A percentile compares a stretch with the other conserved stretches of the same genome.
Conservation (phyloP, 92 coral and sea anemone genomes). For the Heteractis magnifica region DNA sequence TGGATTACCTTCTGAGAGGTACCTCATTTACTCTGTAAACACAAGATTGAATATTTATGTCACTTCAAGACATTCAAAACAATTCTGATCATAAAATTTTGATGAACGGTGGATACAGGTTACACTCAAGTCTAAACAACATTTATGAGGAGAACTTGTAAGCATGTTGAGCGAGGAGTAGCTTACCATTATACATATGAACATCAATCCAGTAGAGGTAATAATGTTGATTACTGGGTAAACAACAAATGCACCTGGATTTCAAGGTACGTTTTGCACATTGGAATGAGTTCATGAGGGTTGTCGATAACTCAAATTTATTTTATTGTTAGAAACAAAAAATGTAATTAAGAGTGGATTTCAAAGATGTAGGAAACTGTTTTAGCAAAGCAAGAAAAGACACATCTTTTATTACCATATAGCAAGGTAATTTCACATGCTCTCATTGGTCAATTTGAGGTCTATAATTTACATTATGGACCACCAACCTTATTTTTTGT, state of each 20-base stretch:
- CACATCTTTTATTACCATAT: too few relatives aligned
- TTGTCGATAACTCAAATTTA: too few relatives aligned
- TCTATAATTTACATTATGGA: too few relatives aligned
- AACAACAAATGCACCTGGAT: not conserved
- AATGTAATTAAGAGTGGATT: too few relatives aligned
- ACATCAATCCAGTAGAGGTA: constrained; percentile 14
- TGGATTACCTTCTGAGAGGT: not conserved
- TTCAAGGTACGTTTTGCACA: not conserved
- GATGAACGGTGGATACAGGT: constrained; percentile 34
- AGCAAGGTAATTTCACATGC: too few relatives aligned
- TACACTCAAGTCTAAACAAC: constrained; percentile 25
- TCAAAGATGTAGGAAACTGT: too few relatives aligned
- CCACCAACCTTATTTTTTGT: too few relatives aligned
- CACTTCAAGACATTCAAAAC: not conserved
- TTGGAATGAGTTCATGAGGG: not conserved
- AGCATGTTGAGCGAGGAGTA: not conserved
- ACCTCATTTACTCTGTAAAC: not conserved
- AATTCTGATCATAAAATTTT: constrained; percentile 31
- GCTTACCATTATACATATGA: not conserved
- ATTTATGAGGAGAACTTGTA: constrained; percentile 4
- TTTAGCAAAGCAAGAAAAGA: too few relatives aligned
- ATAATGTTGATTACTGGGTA: not conserved
- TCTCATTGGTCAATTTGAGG: too few relatives aligned
- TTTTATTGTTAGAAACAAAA: too few relatives aligned
- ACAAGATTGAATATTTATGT: not conserved